phyloP scores from a whole-genome alignment of 2,888 invertebrate genomes.

The Mallateleia sp. region DNA sequence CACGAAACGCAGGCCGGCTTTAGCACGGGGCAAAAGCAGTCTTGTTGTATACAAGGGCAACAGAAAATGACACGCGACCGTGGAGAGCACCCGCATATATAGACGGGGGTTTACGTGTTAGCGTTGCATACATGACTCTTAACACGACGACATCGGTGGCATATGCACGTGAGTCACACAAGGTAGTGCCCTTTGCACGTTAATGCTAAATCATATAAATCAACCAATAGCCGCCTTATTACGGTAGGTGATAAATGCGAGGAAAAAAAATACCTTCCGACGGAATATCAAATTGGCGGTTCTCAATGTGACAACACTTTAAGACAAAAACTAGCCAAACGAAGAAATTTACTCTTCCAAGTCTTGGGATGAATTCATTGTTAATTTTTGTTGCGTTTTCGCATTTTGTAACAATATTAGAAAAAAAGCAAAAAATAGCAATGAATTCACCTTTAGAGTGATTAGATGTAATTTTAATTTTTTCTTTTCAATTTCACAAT shows the following conservation, averaged over 20 bases:
- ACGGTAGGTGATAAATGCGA: slow-evolving; percentile 25
- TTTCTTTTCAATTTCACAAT: neutral
- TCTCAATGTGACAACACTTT: too few species aligned
- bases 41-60: slow-evolving; percentile 73
- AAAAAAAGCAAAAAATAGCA: too few species aligned
- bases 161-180: slow-evolving; percentile 86
- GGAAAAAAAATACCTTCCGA: neutral
- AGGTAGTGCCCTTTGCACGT: slow-evolving; percentile 85
- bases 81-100: slow-evolving; percentile 87
- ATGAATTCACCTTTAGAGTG: too few species aligned
- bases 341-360: too few species aligned
- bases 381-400: too few species aligned
- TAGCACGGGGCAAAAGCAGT: slow-evolving; percentile 52
- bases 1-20: slow-evolving; percentile 60
- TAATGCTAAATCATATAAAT: slow-evolving; percentile 82
- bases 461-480: neutral
- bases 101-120: slow-evolving; percentile 69
- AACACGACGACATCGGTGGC: slow-evolving; percentile 74
- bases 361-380: too few species aligned
- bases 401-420: too few species aligned
- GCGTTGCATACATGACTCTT: slow-evolving; percentile 65
- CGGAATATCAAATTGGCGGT: neutral
- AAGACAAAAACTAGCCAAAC: too few species aligned
- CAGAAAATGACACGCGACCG: slow-evolving; percentile 87
- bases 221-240: slow-evolving; percentile 45